phyloP scores from a whole-genome alignment of 1,140 invertebrate species.

The Sipha flava region DNA sequence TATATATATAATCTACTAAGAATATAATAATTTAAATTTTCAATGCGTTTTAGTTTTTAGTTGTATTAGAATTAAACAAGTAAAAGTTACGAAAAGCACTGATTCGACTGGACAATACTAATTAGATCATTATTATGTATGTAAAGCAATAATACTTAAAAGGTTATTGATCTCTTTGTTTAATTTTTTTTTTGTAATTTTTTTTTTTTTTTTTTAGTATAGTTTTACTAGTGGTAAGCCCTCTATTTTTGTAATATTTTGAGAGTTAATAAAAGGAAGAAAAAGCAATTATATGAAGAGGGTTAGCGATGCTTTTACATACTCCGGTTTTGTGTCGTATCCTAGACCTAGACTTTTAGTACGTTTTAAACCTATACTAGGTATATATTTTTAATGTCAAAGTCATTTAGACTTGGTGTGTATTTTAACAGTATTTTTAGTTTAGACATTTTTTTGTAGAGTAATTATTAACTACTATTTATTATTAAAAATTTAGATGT shows the following conservation, averaged over 20 bases:
- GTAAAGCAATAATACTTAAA: constrained; percentile 33
- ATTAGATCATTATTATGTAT: constrained; percentile 32
- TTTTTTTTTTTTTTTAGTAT: constrained; percentile 14
- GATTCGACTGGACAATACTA: constrained; percentile 32
- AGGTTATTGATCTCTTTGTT: constrained; percentile 32
- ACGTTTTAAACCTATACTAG: not conserved
- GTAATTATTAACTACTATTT: constrained; percentile 32
- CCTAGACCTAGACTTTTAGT: constrained; percentile 20
- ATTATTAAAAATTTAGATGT: constrained; percentile 23
- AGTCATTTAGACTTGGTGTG: constrained; percentile 30
- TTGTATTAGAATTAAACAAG: constrained; percentile 27
- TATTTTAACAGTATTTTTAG: constrained; percentile 33
- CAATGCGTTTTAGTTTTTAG: constrained; percentile 2
- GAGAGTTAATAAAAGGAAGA: constrained; percentile 30
- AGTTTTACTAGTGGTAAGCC: constrained; percentile 31
- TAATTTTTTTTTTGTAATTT: not conserved
- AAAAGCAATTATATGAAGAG: constrained; percentile 23
- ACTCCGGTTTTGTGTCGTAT: constrained; percentile 22
- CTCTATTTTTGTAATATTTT: constrained; percentile 33
- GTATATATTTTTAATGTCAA: constrained; percentile 31
- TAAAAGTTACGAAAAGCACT: constrained; percentile 32
- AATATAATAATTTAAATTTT: constrained; percentile 10
- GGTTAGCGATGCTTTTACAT: constrained; percentile 31
- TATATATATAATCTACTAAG: not conserved
- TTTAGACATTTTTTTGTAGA: constrained; percentile 23